phyloP scores from a whole-genome alignment of 2,888 invertebrate genomes.

The Trachelus tabidus region DNA sequence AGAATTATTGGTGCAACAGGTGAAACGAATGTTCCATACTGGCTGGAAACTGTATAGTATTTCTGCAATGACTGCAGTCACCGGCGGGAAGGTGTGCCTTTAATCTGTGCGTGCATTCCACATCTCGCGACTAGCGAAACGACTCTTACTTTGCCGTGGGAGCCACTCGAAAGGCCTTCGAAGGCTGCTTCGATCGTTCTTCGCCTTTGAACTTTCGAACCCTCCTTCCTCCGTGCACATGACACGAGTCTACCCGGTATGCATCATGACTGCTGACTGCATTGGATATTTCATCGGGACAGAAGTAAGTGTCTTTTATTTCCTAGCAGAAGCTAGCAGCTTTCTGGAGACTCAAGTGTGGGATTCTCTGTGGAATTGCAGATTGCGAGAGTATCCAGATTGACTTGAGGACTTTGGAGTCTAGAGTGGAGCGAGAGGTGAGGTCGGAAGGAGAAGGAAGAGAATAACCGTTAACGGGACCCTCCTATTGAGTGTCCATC shows the following conservation, averaged over 20 bases:
- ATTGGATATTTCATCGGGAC: not conserved
- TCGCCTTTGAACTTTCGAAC: not conserved
- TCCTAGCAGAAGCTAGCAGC: not conserved
- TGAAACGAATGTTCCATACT: not conserved
- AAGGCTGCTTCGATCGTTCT: slow-evolving; percentile 15
- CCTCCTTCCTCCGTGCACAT: not conserved
- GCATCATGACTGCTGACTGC: not conserved
- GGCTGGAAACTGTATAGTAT: not conserved
- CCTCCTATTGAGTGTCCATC: slow-evolving; percentile 18
- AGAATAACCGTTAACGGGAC: slow-evolving; percentile 12
- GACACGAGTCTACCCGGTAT: not conserved
- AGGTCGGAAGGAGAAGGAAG: not conserved
- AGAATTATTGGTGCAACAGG: not conserved
- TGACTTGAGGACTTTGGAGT: not conserved
- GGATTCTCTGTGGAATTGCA: not conserved
- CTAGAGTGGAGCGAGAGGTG: not conserved
- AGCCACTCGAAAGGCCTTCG: slow-evolving; percentile 17
- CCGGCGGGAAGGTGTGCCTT: not conserved
- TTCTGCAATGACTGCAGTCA: not conserved
- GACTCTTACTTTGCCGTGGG: slow-evolving; percentile 3
- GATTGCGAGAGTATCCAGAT: not conserved
- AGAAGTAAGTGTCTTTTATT: not conserved
- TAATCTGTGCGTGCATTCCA: not conserved
- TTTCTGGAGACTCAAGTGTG: not conserved
- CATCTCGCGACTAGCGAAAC: not conserved